Percentiles rank a stretch among this genome's conserved stretches.
These are phyloP conservation scores for Notothenia rossii DNA, from an alignment of 2,113 vertebrate species.

Conservation along the genomic window DNA sequence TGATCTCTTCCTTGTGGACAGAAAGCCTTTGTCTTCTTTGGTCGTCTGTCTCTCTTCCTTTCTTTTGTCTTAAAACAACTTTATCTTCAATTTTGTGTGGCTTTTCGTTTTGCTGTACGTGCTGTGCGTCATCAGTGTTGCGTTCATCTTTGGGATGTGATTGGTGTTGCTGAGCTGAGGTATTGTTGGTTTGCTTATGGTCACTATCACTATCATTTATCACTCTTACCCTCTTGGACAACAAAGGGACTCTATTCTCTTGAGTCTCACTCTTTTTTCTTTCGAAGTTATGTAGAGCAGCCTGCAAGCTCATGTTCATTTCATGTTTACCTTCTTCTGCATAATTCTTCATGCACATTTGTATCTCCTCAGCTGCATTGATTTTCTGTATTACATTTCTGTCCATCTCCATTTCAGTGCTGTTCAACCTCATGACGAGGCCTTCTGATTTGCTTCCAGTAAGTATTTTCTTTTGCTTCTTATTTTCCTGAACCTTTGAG, in stretches of 20 bases:
- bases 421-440: conserved; percentile 15
- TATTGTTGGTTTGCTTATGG: conserved; percentile 27
- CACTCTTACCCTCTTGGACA: conserved; percentile 66
- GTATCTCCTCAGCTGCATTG: conserved; percentile 73
- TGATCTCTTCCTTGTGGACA: conserved; percentile 92
- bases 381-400: conserved; percentile 76
- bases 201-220: conserved; percentile 16
- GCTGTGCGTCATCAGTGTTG: not conserved
- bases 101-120: conserved; percentile 29
- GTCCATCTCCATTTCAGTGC: conserved; percentile 51
- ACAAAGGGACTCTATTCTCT: conserved; percentile 33
- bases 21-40: conserved; percentile 90
- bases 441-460: conserved; percentile 25
- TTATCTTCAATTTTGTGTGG: conserved; percentile 44
- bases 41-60: conserved; percentile 87
- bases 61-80: conserved; percentile 88
- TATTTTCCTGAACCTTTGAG: conserved; percentile 34
- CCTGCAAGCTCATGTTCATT: conserved; percentile 59
- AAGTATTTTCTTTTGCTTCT: conserved; percentile 24
- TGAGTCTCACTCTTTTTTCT: conserved; percentile 56
- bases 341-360: conserved; percentile 68
- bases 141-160: conserved; percentile 6
- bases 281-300: conserved; percentile 68
- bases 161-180: conserved; percentile 30
- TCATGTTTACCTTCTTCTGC: conserved; percentile 61